phyloP scores from a whole-genome alignment of 2,888 invertebrate genomes.

The Eubasilissa splendida region DNA sequence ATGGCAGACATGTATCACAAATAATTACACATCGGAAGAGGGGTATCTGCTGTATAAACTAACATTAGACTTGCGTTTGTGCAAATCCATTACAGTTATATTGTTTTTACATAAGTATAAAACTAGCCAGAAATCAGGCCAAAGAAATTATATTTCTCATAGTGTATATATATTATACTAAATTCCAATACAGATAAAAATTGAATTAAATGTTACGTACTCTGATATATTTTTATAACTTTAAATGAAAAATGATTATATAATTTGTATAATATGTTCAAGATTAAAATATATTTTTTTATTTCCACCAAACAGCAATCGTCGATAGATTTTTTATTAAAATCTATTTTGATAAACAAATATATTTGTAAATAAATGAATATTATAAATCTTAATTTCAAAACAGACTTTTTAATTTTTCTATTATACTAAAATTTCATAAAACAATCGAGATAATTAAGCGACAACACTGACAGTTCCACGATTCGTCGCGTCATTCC shows the following conservation, averaged over 20 bases:
- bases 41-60: not conserved
- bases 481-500: too few relatives aligned
- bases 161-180: not conserved
- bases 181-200: slow-evolving; percentile 3
- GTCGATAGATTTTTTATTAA: slow-evolving; percentile 7
- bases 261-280: slow-evolving; percentile 6
- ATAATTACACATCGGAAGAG: not conserved
- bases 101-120: not conserved
- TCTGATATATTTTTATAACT: slow-evolving; percentile 21
- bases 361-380: slow-evolving; percentile 3
- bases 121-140: not conserved
- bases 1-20: slow-evolving; percentile 53
- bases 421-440: not conserved
- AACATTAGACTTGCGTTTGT: not conserved
- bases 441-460: too few relatives aligned
- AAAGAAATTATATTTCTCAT: slow-evolving; percentile 3
- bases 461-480: too few relatives aligned
- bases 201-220: not conserved
- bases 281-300: slow-evolving; percentile 20
- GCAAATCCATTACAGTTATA: not conserved
- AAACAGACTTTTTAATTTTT: slow-evolving; percentile 26
- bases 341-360: slow-evolving; percentile 10
- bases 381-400: slow-evolving; percentile 22
- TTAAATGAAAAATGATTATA: slow-evolving; percentile 1
- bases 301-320: not conserved